Percentiles rank a stretch among this genome's conserved stretches.
phyloP scores from a whole-genome alignment of 1,140 invertebrate genomes.

The Drosophila littoralis region DNA sequence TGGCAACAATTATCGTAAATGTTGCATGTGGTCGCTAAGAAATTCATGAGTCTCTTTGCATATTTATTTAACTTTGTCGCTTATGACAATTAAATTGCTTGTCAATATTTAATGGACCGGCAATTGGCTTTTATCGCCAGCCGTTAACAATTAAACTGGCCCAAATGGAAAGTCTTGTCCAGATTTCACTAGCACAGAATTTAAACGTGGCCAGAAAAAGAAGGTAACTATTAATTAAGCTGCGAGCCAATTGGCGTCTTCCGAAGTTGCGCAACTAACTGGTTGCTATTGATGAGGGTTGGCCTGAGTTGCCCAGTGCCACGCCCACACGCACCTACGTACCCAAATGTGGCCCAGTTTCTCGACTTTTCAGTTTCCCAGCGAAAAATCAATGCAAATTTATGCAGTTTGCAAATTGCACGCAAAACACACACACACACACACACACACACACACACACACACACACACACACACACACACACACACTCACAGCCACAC shows the following conservation, averaged over 20 bases:
- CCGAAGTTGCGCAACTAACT: conserved; percentile 1
- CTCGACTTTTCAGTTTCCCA: background rate
- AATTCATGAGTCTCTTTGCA: conserved; percentile 20
- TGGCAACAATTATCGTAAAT: conserved; percentile 12
- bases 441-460: background rate
- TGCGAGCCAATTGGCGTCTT: conserved; percentile 7
- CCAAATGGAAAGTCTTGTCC: conserved; percentile 43
- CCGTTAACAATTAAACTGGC: conserved; percentile 8
- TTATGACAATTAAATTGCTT: conserved; percentile 29
- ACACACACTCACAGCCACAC: background rate
- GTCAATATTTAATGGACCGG: conserved; percentile 25
- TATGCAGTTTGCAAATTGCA: conserved; percentile 15
- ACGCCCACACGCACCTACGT: conserved; percentile 16
- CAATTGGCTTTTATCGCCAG: conserved; percentile 23
- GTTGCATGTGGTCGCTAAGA: conserved; percentile 9
- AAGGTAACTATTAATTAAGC: conserved; percentile 9
- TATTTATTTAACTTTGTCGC: conserved; percentile 17
- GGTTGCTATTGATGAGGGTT: background rate
- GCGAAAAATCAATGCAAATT: conserved; percentile 33
- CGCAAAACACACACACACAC: background rate
- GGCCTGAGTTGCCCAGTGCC: conserved; percentile 1
- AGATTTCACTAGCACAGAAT: conserved; percentile 33
- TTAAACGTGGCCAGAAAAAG: background rate
- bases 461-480: background rate
- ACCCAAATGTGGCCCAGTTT: conserved; percentile 16